Percentiles rank a stretch among this genome's conserved stretches.
Conservation (phyloP, 2,888 invertebrate species). For the Hyposoter didymator region DNA sequence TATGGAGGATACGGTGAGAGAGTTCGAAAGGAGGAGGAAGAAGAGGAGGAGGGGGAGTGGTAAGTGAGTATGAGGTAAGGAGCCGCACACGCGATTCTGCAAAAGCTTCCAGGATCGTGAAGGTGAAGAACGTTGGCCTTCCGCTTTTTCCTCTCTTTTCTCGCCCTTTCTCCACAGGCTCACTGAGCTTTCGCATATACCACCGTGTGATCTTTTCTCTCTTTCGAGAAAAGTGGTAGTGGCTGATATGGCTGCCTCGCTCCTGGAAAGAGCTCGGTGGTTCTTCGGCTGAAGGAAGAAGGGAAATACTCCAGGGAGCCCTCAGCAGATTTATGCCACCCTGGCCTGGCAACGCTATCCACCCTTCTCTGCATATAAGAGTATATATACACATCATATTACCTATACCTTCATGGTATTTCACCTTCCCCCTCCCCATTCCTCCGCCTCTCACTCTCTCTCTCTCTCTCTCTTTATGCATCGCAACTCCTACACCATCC, state of each 20-base stretch:
- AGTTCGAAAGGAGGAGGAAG: slow-evolving; percentile 49
- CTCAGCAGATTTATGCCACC: slow-evolving; percentile 83
- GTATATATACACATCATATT: slow-evolving; percentile 43
- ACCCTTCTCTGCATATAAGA: slow-evolving; percentile 62
- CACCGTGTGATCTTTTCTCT: slow-evolving; percentile 52
- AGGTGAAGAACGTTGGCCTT: slow-evolving; percentile 54
- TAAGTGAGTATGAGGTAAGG: slow-evolving; percentile 54
- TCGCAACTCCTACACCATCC: slow-evolving; percentile 62
- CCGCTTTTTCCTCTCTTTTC: slow-evolving; percentile 39
- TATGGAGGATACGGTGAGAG: slow-evolving; percentile 55
- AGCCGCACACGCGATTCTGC: slow-evolving; percentile 44
- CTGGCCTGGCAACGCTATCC: slow-evolving; percentile 76
- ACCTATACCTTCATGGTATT: slow-evolving; percentile 37
- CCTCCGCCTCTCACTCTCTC: neutral
- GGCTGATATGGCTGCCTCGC: slow-evolving; percentile 57
- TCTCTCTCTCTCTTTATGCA: slow-evolving; percentile 52
- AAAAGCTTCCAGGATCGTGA: slow-evolving; percentile 28
- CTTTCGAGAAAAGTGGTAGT: slow-evolving; percentile 54
- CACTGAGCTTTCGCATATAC: slow-evolving; percentile 54
- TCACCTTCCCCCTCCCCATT: slow-evolving; percentile 31
- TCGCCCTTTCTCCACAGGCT: slow-evolving; percentile 21
- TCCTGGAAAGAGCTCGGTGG: slow-evolving; percentile 47
- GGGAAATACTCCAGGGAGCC: slow-evolving; percentile 82
- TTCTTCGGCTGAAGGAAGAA: slow-evolving; percentile 70
- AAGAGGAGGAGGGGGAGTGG: slow-evolving; percentile 58